Evolutionary conservation across 2,113 vertebrate species (phyloP), one percentile per base, ranked within the genome.

Genomic region (Plecotus auritus): DNA sequence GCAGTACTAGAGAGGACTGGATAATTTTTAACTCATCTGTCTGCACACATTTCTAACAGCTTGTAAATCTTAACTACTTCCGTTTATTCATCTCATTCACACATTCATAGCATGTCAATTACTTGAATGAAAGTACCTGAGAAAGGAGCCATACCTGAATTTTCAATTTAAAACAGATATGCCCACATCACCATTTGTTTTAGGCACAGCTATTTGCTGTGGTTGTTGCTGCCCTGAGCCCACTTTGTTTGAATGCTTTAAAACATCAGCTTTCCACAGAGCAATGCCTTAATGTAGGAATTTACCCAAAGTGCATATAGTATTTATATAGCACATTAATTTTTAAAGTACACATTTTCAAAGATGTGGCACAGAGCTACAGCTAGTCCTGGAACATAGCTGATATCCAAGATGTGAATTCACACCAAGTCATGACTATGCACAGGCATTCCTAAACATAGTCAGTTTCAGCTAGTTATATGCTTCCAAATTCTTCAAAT

Each of bases 81-180:
- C 69, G 6, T 85, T 90, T 94, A 87, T 14, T 20, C 4, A 73
- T 77, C 76, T 80, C n/a, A 54, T 42, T 67, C 20, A 28, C 70
- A 91, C 4, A 69, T 47, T 70, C 26, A 9, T 26, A 81, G 23
- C 54, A 81, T 56, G 61, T 20, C 70, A 94, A 47, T 96, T 67
- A 92, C n/a, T 74, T 91, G n/a, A 91, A 78, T 90, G 85, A 83
- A 97, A 84, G 11, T 61, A 42, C 18, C 5, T 32, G 4, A 77
- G 30, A 7, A 28, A 85, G 9, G 16, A 23, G 5, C 90, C 18
- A 59, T 72, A 94, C 80, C 67, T 76, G 37, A 96, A 81, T 32
- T 80, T 95, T 85, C 77, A 88, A 10, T 80, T 94, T 87, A 59
- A 91, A 95, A 80, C 35, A 45, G 28, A 89, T 13, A 83, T 6